A percentile compares a stretch with the other conserved stretches of the same genome.
phyloP scores from a whole-genome alignment of 2,113 vertebrate genomes.

The Penelope pileata region DNA sequence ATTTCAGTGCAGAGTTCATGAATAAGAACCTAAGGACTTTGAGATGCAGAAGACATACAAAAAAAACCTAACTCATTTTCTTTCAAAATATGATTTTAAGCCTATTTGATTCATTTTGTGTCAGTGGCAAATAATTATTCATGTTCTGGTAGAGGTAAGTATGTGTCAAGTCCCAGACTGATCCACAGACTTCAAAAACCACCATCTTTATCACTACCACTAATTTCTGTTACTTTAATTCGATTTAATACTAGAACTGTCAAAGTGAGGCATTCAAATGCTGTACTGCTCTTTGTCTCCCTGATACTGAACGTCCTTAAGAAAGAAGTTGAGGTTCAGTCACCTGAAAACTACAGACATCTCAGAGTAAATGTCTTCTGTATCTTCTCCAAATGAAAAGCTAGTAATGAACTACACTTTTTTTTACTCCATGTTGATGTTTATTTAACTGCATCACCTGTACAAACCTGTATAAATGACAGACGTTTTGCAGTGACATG shows the following conservation, averaged over 20 bases:
- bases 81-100: neutral
- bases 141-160: neutral
- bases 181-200: neutral
- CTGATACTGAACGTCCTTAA: neutral
- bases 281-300: neutral
- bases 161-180: neutral
- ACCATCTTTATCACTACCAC: neutral
- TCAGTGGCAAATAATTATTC: neutral
- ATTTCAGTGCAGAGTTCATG: neutral
- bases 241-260: neutral
- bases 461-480: neutral
- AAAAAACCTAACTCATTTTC: neutral
- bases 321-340: neutral
- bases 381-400: neutral
- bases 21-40: neutral
- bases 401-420: rapidly evolving
- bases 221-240: neutral
- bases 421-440: neutral
- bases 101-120: neutral
- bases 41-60: neutral
- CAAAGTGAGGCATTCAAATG: neutral
- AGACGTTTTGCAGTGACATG: neutral
- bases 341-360: neutral
- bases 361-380: neutral
- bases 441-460: neutral